These are phyloP conservation scores for Pachypsylla venusta DNA, from an alignment of 1,140 invertebrate genomes.

Conservation along the genomic window DNA sequence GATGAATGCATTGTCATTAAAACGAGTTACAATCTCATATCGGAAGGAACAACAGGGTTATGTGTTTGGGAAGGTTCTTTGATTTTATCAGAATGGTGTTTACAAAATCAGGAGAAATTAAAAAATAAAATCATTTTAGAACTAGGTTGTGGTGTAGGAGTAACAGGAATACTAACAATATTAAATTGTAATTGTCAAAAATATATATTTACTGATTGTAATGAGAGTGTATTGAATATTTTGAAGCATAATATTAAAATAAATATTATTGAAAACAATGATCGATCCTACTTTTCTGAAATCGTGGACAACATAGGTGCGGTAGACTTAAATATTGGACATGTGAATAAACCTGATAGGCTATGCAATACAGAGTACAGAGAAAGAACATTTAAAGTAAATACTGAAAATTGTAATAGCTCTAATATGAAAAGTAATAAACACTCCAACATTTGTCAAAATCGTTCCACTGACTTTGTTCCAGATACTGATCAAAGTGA, in stretches of 20 bases:
- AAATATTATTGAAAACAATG: not conserved
- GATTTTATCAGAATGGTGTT: not conserved
- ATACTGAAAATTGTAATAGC: not conserved
- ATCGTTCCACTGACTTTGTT: not conserved
- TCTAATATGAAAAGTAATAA: not conserved
- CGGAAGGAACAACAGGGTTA: not conserved
- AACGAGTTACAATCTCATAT: not conserved
- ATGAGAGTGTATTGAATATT: not conserved
- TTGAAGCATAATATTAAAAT: not conserved
- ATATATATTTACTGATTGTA: not conserved
- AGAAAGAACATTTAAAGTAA: not conserved
- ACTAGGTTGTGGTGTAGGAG: not conserved
- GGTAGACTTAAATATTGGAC: not conserved
- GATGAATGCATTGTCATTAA: not conserved
- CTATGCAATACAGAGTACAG: not conserved
- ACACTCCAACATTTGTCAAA: not conserved
- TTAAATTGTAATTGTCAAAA: not conserved
- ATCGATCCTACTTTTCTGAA: not conserved
- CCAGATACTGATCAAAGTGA: not conserved
- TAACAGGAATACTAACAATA: not conserved
- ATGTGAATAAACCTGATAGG: not conserved
- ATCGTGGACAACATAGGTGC: too few relatives aligned
- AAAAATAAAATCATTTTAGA: not conserved
- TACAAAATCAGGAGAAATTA: not conserved
- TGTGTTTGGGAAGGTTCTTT: conserved; percentile 3